Conservation (phyloP, 2,113 vertebrate species). For the Channa argus region DNA sequence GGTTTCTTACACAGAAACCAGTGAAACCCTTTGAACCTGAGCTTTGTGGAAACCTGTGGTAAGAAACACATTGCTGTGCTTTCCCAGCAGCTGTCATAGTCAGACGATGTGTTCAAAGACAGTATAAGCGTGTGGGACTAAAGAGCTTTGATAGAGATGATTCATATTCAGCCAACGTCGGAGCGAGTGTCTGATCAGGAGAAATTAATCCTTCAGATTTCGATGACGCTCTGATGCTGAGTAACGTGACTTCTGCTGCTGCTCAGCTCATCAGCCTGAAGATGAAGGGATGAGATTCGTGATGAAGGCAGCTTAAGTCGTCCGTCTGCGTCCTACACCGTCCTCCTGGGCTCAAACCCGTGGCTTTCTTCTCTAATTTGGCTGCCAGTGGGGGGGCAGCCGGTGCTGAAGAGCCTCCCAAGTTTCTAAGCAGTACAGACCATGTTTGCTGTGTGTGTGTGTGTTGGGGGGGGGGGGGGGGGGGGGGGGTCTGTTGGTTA, state of each 20-base stretch:
- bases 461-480: constrained; percentile 13
- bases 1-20: background rate
- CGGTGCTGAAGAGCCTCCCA: constrained; percentile 49
- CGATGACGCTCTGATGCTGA: constrained; percentile 18
- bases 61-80: constrained; percentile 14
- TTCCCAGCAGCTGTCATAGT: background rate
- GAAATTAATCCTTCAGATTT: constrained; percentile 65
- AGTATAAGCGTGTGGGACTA: constrained; percentile 52
- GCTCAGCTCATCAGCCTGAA: constrained; percentile 70
- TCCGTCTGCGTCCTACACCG: constrained; percentile 60
- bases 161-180: constrained; percentile 59
- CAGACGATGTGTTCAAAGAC: constrained; percentile 54
- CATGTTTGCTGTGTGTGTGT: constrained; percentile 57
- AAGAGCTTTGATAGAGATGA: constrained; percentile 52
- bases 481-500: constrained; percentile 47
- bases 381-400: constrained; percentile 69
- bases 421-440: constrained; percentile 54
- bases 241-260: constrained; percentile 58
- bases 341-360: constrained; percentile 71
- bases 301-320: constrained; percentile 76
- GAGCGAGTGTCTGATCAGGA: constrained; percentile 38
- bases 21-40: background rate
- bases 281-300: constrained; percentile 76
- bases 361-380: constrained; percentile 74
- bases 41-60: background rate